A percentile compares a stretch with the other conserved stretches of the same genome.
These are phyloP conservation scores for Crambe crambe DNA, from an alignment of 37 sponge, comb jelly and placozoan genomes.

Conservation along the genomic window DNA sequence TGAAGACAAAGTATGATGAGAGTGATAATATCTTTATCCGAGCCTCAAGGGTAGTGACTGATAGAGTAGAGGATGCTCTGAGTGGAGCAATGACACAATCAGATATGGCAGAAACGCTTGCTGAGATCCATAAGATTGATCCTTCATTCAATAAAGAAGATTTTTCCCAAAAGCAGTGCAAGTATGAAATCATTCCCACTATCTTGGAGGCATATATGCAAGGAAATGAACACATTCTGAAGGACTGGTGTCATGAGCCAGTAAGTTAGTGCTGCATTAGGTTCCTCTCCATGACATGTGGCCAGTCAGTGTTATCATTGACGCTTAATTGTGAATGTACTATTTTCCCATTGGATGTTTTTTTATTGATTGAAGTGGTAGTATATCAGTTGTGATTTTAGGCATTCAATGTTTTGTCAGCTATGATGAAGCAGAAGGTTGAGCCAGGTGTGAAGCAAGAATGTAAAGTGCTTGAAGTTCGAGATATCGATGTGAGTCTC, in stretches of 20 bases:
- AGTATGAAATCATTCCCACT: slow-evolving; percentile 86
- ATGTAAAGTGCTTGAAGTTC: slow-evolving; percentile 65
- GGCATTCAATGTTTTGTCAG: slow-evolving; percentile 81
- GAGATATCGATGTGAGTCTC: slow-evolving; percentile 67
- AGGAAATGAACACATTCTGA: slow-evolving; percentile 61
- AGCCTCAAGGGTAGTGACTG: slow-evolving; percentile 81
- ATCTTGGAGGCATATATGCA: slow-evolving; percentile 85
- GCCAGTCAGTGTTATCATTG: not conserved
- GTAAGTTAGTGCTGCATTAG: too few species aligned
- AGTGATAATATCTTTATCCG: slow-evolving; percentile 88
- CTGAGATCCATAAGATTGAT: slow-evolving; percentile 85
- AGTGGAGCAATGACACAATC: slow-evolving; percentile 69
- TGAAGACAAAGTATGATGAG: slow-evolving; percentile 89
- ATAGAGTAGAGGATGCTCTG: slow-evolving; percentile 66
- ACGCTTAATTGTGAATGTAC: not conserved
- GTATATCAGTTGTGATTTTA: not conserved
- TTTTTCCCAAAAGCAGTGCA: slow-evolving; percentile 68
- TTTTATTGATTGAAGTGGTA: too few species aligned
- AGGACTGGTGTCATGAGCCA: slow-evolving; percentile 88
- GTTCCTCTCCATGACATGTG: not conserved
- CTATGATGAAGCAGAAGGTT: slow-evolving; percentile 54
- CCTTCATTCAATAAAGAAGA: slow-evolving; percentile 72
- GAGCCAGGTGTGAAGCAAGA: slow-evolving; percentile 40
- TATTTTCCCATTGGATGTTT: too few species aligned
- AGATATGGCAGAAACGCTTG: slow-evolving; percentile 80